These are phyloP conservation scores for Agrochola macilenta DNA, from an alignment of 2,888 invertebrate genomes.

Conservation along the genomic window DNA sequence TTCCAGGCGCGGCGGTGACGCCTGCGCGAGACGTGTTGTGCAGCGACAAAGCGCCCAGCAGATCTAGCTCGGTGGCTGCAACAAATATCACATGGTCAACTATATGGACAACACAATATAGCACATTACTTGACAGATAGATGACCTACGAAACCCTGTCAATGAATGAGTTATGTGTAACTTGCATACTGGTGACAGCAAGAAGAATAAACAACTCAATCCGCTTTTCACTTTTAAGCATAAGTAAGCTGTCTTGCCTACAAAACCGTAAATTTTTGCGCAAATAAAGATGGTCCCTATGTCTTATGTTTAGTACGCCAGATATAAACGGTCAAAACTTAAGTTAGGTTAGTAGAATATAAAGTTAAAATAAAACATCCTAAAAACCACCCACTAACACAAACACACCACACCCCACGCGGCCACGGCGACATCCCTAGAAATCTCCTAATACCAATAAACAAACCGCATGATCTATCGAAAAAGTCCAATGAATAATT, in stretches of 20 bases:
- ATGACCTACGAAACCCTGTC: background rate
- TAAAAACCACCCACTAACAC: too few relatives aligned
- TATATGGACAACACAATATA: background rate
- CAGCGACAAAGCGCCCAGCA: constrained; percentile 94
- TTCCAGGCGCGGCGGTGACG: constrained; percentile 92
- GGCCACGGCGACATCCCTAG: too few relatives aligned
- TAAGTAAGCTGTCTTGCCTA: too few relatives aligned
- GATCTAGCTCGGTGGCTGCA: constrained; percentile 93
- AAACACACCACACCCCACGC: too few relatives aligned
- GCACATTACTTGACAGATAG: too few relatives aligned
- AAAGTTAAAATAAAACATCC: too few relatives aligned
- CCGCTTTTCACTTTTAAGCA: background rate
- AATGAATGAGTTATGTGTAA: background rate
- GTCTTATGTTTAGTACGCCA: background rate
- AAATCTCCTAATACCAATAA: too few relatives aligned
- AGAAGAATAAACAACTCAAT: background rate
- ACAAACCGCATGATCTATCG: background rate
- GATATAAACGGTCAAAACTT: background rate
- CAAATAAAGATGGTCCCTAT: background rate
- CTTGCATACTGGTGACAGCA: background rate
- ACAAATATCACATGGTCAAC: constrained; percentile 70
- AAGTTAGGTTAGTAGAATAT: background rate
- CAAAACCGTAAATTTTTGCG: background rate
- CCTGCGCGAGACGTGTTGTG: constrained; percentile 94
- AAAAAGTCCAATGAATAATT: too few relatives aligned